Percentiles rank a stretch among this genome's conserved stretches.
phyloP scores from a whole-genome alignment of 1,140 invertebrate genomes.

The Eriosoma lanigerum region DNA sequence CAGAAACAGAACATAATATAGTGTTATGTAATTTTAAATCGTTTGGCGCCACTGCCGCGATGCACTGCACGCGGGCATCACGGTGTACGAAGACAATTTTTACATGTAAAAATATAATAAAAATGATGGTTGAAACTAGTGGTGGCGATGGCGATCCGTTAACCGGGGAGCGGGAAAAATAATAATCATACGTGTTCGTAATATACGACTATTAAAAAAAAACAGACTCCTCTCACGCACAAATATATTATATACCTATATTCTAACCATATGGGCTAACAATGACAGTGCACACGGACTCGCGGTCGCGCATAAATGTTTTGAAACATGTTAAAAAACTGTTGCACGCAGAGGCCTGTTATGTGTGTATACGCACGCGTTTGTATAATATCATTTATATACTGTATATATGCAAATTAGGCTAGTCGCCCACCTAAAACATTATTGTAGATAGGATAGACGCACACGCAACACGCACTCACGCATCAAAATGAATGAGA shows the following conservation, averaged over 20 bases:
- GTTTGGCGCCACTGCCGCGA: constrained; percentile 32
- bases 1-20: too few species aligned
- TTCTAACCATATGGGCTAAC: constrained; percentile 27
- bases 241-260: not conserved
- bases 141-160: not conserved
- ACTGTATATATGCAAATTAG: constrained; percentile 24
- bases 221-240: constrained; percentile 27
- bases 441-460: not conserved
- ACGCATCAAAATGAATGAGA: constrained; percentile 2
- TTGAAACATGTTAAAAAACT: constrained; percentile 40
- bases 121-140: not conserved
- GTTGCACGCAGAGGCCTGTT: constrained; percentile 18
- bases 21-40: too few species aligned
- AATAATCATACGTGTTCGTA: constrained; percentile 19
- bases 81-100: constrained; percentile 14
- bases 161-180: not conserved
- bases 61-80: not conserved
- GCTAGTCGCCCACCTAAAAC: constrained; percentile 33
- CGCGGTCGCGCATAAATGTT: constrained; percentile 44
- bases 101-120: too few species aligned
- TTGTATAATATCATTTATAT: not conserved
- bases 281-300: constrained; percentile 29
- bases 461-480: not conserved
- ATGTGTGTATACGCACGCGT: not conserved
- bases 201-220: constrained; percentile 25